Evolutionary conservation across 1,140 invertebrate genomes (phyloP).

Genomic region (Drosophila sp.): DNA sequence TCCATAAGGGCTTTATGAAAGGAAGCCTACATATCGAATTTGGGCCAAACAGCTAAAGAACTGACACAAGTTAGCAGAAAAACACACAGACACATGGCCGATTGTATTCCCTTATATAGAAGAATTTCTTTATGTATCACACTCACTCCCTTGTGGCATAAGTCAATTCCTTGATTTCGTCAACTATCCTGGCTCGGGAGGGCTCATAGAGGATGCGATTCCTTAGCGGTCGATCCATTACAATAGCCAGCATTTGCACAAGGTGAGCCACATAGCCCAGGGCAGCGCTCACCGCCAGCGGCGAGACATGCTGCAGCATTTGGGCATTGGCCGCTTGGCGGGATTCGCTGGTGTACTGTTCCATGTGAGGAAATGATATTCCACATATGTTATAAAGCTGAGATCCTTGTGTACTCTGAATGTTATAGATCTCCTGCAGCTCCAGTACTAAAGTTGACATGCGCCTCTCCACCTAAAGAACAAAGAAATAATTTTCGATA

Average conservation of each 20-base stretch:
- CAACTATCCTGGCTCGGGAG: constrained; percentile 90
- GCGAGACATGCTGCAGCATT: constrained; percentile 84
- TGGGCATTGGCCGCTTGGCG: constrained; percentile 57
- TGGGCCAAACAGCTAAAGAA: too few species aligned
- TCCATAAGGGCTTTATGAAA: too few species aligned
- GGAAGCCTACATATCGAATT: too few species aligned
- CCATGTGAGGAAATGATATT: constrained; percentile 90
- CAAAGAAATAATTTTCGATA: background rate
- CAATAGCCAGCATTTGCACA: constrained; percentile 90
- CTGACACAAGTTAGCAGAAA: too few species aligned
- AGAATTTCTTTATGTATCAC: background rate
- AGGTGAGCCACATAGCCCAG: constrained; percentile 92
- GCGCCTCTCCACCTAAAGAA: constrained; percentile 58
- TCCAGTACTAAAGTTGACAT: constrained; percentile 82
- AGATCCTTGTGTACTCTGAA: constrained; percentile 54
- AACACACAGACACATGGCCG: too few species aligned
- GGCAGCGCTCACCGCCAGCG: constrained; percentile 88
- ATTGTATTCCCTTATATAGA: too few species aligned
- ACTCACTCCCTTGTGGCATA: constrained; percentile 91
- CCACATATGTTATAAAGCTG: constrained; percentile 87
- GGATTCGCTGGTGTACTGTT: constrained; percentile 80
- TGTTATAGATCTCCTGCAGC: constrained; percentile 84
- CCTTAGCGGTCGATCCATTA: constrained; percentile 91
- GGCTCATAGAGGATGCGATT: constrained; percentile 90
- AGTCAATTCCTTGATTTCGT: constrained; percentile 89